These are phyloP conservation scores for Lemur catta DNA, from an alignment of 2,797 vertebrate genomes.

Conservation along the genomic window DNA sequence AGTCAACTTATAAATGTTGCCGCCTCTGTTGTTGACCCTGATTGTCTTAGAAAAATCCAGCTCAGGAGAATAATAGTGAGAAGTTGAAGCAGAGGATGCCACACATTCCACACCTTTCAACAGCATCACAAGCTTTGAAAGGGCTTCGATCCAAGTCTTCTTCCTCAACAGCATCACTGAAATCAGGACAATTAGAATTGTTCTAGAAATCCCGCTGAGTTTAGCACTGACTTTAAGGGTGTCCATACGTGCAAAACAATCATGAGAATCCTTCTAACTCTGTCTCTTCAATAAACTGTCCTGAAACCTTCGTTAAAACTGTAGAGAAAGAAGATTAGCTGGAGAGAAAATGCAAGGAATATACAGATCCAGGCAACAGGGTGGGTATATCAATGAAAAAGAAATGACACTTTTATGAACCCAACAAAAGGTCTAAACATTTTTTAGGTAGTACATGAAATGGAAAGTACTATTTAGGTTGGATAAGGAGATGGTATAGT, in stretches of 20 bases:
- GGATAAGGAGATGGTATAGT: background rate
- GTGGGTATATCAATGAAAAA: background rate
- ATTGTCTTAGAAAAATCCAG: background rate
- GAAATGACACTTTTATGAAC: background rate
- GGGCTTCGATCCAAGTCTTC: background rate
- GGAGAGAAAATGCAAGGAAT: background rate
- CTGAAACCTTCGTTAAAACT: background rate
- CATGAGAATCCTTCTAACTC: background rate
- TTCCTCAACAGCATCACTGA: background rate
- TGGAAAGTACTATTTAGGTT: background rate
- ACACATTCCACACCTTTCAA: background rate
- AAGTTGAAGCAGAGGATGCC: background rate
- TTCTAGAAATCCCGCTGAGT: background rate
- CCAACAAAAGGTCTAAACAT: rapidly evolving
- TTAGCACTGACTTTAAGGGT: background rate
- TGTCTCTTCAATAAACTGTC: background rate
- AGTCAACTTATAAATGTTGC: background rate
- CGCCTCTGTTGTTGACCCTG: background rate
- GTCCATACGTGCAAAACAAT: background rate
- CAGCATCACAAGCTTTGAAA: background rate
- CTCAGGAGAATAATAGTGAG: background rate
- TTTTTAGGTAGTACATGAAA: background rate
- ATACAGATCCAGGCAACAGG: background rate
- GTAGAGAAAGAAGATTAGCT: background rate
- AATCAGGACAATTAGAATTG: background rate